Conservation (phyloP, 2,113 vertebrate genomes). For the Tachysurus fulvidraco region DNA sequence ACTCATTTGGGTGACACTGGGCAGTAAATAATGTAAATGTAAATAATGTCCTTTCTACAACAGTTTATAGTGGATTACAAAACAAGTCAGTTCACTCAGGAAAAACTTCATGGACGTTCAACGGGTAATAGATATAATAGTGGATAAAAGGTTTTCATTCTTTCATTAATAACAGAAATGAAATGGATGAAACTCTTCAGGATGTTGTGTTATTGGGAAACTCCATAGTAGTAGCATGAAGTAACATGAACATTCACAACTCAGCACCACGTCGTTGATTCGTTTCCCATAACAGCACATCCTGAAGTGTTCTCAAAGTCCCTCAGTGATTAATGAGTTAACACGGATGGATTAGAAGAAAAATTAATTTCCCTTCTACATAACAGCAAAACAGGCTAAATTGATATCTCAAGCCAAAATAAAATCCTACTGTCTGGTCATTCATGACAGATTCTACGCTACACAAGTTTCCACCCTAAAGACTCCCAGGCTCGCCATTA, state of each 20-base stretch:
- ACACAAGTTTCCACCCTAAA: neutral
- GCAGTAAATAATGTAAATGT: too few relatives aligned
- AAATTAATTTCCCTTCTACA: neutral
- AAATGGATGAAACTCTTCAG: neutral
- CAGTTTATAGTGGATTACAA: too few relatives aligned
- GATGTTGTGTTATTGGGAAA: neutral
- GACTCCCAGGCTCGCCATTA: slow-evolving; percentile 34
- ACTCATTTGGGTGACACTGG: too few relatives aligned
- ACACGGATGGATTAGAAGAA: neutral
- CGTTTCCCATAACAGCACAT: neutral
- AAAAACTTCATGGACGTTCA: neutral
- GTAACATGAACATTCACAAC: neutral
- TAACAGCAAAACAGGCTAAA: neutral
- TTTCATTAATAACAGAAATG: neutral
- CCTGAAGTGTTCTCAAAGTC: neutral
- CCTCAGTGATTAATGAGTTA: neutral
- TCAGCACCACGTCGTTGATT: neutral
- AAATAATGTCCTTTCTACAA: too few relatives aligned
- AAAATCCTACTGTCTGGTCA: slow-evolving; percentile 1
- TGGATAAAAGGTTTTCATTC: neutral
- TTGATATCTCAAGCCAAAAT: slow-evolving; percentile 10
- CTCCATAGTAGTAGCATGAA: neutral
- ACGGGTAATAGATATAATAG: neutral
- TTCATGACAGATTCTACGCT: slow-evolving; percentile 1
- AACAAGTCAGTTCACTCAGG: too few relatives aligned